Conservation (phyloP, 2,888 invertebrate genomes). For the Mycalesis mineus region DNA sequence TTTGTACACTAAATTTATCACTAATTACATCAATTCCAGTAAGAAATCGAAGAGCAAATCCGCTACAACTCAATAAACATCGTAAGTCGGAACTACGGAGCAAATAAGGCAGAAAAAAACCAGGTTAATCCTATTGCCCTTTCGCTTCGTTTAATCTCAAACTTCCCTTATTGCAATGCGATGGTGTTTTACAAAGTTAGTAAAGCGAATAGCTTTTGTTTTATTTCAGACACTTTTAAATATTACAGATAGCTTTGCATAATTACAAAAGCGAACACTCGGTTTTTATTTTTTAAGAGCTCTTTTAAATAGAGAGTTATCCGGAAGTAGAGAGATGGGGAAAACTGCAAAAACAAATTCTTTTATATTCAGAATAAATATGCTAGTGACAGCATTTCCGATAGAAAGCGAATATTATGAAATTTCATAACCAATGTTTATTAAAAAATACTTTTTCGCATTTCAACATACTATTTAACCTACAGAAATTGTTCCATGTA, state of each 20-base stretch:
- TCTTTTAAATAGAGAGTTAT: not conserved
- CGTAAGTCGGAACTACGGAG: slow-evolving; percentile 9
- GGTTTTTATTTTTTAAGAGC: not conserved
- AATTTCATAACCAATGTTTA: too few species aligned
- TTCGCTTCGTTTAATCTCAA: slow-evolving; percentile 3
- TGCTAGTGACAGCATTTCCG: too few species aligned
- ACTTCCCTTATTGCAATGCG: not conserved
- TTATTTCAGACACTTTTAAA: not conserved
- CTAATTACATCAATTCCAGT: not conserved
- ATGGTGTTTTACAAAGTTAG: not conserved
- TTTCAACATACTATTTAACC: too few species aligned
- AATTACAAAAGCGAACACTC: not conserved
- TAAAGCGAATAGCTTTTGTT: not conserved
- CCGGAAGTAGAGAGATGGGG: not conserved
- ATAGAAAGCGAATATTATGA: too few species aligned
- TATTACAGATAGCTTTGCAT: not conserved
- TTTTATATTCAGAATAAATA: too few species aligned
- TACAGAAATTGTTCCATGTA: not conserved
- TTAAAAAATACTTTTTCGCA: too few species aligned
- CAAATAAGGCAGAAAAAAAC: slow-evolving; percentile 10
- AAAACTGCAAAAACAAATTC: not conserved
- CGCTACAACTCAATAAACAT: slow-evolving; percentile 12
- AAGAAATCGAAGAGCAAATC: slow-evolving; percentile 4
- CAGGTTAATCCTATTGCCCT: slow-evolving; percentile 13
- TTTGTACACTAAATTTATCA: not conserved